phyloP scores from a whole-genome alignment of 2,113 vertebrate genomes.

The Irena cyanogastra region DNA sequence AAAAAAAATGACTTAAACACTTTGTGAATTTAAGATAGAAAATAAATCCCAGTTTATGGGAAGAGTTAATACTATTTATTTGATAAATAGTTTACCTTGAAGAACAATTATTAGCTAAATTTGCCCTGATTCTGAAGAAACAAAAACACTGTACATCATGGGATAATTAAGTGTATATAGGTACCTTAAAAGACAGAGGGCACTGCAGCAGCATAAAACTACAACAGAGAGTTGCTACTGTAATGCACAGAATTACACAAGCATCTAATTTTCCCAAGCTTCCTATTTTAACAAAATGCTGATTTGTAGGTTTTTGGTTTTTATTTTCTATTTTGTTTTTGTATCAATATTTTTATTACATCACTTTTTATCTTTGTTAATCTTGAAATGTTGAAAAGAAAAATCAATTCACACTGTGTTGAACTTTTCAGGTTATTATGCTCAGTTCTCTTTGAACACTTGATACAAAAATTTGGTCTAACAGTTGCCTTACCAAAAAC shows the following conservation, averaged over 20 bases:
- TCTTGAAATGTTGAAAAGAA: not conserved
- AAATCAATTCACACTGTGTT: not conserved
- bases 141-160: not conserved
- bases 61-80: not conserved
- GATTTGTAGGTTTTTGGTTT: not conserved
- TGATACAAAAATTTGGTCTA: not conserved
- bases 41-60: not conserved
- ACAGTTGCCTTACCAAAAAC: not conserved
- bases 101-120: not conserved
- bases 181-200: slow-evolving; percentile 61
- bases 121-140: not conserved
- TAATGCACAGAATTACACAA: not conserved
- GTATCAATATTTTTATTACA: not conserved
- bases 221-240: not conserved
- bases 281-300: not conserved
- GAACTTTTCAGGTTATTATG: not conserved
- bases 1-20: not conserved
- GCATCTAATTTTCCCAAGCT: not conserved
- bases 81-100: not conserved
- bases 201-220: slow-evolving; percentile 56
- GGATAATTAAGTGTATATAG: slow-evolving; percentile 71
- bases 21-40: not conserved
- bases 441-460: not conserved
- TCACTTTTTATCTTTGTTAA: not conserved
- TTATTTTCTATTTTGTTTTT: not conserved